These are phyloP conservation scores for Trichoplusia ni DNA, from an alignment of 1,140 invertebrate species.

Conservation along the genomic window DNA sequence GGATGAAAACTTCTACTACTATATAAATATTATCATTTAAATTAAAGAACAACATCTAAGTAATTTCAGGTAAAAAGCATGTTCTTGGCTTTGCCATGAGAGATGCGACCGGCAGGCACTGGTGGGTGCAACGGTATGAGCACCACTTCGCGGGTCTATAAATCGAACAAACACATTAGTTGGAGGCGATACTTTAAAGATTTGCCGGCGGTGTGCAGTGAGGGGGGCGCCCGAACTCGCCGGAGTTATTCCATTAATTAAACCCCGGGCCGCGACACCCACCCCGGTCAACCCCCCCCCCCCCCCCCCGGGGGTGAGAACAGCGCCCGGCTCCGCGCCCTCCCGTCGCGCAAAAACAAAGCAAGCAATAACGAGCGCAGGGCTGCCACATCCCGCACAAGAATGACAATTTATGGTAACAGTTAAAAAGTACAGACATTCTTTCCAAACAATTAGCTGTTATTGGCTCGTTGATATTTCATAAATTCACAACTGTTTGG, in stretches of 20 bases:
- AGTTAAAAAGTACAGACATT: slow-evolving; percentile 38
- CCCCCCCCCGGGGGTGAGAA: slow-evolving; percentile 44
- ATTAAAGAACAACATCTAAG: too few species aligned
- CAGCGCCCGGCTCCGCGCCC: slow-evolving; percentile 37
- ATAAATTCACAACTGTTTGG: slow-evolving; percentile 13
- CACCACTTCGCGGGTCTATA: slow-evolving; percentile 2
- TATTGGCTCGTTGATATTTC: neutral
- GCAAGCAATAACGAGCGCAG: slow-evolving; percentile 53
- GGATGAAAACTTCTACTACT: too few species aligned
- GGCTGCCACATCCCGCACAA: slow-evolving; percentile 34
- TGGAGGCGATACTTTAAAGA: slow-evolving; percentile 42
- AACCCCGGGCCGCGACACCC: slow-evolving; percentile 50
- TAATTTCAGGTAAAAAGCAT: too few species aligned
- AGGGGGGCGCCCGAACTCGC: slow-evolving; percentile 27
- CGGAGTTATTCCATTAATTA: slow-evolving; percentile 76
- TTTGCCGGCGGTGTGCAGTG: slow-evolving; percentile 29
- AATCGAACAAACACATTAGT: slow-evolving; percentile 24
- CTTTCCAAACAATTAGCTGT: slow-evolving; percentile 8
- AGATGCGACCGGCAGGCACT: too few species aligned
- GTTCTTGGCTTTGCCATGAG: too few species aligned
- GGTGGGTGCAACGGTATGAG: neutral
- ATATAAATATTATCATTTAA: too few species aligned
- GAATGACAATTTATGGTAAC: slow-evolving; percentile 56
- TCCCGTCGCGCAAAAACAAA: slow-evolving; percentile 53
- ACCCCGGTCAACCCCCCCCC: slow-evolving; percentile 29